Evolutionary conservation across 1,140 invertebrate genomes (phyloP).

Genomic region (Lasaia peninsularis): DNA sequence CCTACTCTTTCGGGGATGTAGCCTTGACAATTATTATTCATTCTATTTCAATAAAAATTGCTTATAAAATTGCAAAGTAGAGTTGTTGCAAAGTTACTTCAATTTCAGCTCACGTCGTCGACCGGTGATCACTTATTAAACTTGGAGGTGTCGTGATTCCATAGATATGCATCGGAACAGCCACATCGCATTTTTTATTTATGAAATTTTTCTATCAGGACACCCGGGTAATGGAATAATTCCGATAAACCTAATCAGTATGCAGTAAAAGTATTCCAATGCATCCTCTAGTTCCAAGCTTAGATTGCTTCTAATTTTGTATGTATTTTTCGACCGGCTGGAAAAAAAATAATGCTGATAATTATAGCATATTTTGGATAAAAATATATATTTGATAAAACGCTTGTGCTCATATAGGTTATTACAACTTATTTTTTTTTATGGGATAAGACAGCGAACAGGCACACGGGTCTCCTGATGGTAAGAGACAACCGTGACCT

Average conservation of each 20-base stretch:
- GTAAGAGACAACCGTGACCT: no score
- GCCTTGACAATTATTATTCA: no score
- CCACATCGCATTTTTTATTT: conserved; percentile 66
- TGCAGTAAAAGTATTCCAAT: conserved; percentile 49
- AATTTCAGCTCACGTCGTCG: conserved; percentile 53
- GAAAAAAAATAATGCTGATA: background rate
- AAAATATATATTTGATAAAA: no score
- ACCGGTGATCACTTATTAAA: conserved; percentile 73
- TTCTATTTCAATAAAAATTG: no score
- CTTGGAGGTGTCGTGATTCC: conserved; percentile 63
- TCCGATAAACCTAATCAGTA: conserved; percentile 55
- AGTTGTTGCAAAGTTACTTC: conserved; percentile 22
- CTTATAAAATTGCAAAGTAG: conserved; percentile 4
- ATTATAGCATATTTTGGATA: no score
- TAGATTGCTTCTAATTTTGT: conserved; percentile 38
- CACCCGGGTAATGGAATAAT: conserved; percentile 63
- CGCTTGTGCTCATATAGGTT: no score
- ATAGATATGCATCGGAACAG: conserved; percentile 61
- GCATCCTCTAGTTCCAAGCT: conserved; percentile 40
- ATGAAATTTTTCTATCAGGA: conserved; percentile 60
- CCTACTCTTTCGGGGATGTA: no score
- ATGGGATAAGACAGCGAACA: no score
- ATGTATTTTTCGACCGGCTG: conserved; percentile 4
- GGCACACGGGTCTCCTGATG: no score
- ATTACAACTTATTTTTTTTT: no score